A percentile compares a stretch with the other conserved stretches of the same genome.
These are phyloP conservation scores for Otolemur garnettii DNA, from an alignment of 2,113 vertebrate species.

Conservation along the genomic window DNA sequence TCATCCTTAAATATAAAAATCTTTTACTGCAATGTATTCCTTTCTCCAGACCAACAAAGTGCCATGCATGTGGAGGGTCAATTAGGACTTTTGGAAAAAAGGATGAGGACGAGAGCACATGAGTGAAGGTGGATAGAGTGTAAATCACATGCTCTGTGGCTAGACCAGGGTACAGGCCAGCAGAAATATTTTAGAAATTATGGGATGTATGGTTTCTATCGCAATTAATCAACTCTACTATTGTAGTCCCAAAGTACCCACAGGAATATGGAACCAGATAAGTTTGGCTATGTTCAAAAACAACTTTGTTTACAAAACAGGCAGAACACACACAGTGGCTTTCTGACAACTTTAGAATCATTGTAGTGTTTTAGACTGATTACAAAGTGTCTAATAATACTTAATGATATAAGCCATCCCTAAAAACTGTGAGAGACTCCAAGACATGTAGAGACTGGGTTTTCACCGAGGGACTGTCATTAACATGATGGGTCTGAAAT, in stretches of 20 bases:
- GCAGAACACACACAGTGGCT: neutral
- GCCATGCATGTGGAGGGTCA: neutral
- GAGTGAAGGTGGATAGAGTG: neutral
- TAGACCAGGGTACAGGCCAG: neutral
- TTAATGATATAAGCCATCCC: neutral
- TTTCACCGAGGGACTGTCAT: neutral
- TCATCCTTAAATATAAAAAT: neutral
- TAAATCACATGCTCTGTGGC: neutral
- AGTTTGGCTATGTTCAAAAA: accelerated
- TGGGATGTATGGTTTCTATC: neutral
- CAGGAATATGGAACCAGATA: neutral
- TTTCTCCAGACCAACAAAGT: neutral
- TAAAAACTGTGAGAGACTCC: neutral
- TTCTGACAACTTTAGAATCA: too few relatives aligned
- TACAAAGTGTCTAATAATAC: too few relatives aligned
- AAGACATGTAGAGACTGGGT: accelerated
- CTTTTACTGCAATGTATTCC: neutral
- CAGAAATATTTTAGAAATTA: neutral
- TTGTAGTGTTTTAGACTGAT: neutral
- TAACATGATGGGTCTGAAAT: too few relatives aligned
- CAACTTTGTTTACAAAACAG: neutral
- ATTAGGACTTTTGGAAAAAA: neutral
- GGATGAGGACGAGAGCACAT: neutral
- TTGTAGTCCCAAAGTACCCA: accelerated
- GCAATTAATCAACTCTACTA: neutral